Conservation (phyloP, 2,113 vertebrate genomes). For the Pituophis catenifer region DNA sequence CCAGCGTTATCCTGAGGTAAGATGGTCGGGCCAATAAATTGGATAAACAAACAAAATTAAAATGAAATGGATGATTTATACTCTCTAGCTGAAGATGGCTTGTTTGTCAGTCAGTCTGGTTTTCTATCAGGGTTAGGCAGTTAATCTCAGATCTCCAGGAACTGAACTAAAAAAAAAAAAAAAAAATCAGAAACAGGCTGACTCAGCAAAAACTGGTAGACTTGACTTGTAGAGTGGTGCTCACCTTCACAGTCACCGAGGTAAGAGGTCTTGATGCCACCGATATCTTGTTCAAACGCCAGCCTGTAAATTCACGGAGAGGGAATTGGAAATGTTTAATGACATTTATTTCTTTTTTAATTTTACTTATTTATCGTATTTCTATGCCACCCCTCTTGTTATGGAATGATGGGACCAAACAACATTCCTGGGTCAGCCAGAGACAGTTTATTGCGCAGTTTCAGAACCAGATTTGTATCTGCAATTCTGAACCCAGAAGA, state of each 20-base stretch:
- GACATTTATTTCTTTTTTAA: background rate
- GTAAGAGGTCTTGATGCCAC: conserved; percentile 83
- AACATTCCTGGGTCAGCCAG: no score
- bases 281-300: conserved; percentile 89
- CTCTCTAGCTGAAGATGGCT: background rate
- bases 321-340: background rate
- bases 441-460: no score
- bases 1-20: no score
- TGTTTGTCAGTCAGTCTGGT: background rate
- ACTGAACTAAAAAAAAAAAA: background rate
- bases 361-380: background rate
- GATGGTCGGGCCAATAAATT: no score
- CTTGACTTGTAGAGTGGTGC: conserved; percentile 24
- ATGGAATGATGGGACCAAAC: no score
- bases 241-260: conserved; percentile 94
- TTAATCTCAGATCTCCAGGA: background rate
- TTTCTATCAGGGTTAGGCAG: background rate
- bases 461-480: no score
- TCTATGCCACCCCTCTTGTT: background rate
- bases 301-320: conserved; percentile 63
- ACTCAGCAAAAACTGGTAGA: background rate
- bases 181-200: background rate
- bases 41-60: no score
- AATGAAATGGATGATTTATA: no score
- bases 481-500: no score